Evolutionary conservation across 2,113 vertebrate species (phyloP).

Genomic region (Chlamydotis undulata): DNA sequence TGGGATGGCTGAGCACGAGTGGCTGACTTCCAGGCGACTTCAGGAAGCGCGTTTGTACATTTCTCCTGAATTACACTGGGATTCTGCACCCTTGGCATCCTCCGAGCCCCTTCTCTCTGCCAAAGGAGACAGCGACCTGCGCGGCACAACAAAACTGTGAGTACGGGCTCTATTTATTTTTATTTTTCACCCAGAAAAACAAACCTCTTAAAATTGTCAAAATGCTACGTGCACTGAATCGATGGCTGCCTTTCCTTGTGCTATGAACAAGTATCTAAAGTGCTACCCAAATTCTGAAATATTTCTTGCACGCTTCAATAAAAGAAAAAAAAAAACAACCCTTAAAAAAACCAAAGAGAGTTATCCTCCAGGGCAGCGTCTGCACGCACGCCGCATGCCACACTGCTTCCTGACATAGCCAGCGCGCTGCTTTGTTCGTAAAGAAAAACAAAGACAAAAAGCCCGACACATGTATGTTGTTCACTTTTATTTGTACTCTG

Average conservation of each 20-base stretch:
- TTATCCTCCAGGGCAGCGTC: conserved; percentile 52
- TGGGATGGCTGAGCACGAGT: conserved; percentile 77
- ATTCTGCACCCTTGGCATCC: conserved; percentile 67
- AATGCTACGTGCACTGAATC: neutral
- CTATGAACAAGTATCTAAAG: neutral
- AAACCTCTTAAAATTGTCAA: conserved; percentile 3
- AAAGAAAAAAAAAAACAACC: neutral
- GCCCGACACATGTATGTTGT: conserved; percentile 54
- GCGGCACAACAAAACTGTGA: conserved; percentile 65
- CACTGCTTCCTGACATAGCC: conserved; percentile 55
- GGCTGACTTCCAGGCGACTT: conserved; percentile 67
- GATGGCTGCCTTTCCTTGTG: neutral
- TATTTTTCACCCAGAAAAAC: conserved; percentile 29
- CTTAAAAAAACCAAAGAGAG: neutral
- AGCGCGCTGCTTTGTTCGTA: conserved; percentile 77
- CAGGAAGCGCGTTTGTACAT: conserved; percentile 39
- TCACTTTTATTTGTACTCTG: conserved; percentile 63
- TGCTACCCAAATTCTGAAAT: neutral
- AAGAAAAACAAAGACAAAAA: conserved; percentile 70
- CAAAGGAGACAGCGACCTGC: conserved; percentile 4
- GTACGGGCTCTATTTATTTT: conserved; percentile 47
- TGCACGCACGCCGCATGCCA: conserved; percentile 58
- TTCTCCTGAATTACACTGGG: conserved; percentile 25
- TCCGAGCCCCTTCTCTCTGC: neutral
- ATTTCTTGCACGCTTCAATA: conserved; percentile 33